Conservation (phyloP, 2,888 invertebrate genomes). For the Drosophila tripunctata region DNA sequence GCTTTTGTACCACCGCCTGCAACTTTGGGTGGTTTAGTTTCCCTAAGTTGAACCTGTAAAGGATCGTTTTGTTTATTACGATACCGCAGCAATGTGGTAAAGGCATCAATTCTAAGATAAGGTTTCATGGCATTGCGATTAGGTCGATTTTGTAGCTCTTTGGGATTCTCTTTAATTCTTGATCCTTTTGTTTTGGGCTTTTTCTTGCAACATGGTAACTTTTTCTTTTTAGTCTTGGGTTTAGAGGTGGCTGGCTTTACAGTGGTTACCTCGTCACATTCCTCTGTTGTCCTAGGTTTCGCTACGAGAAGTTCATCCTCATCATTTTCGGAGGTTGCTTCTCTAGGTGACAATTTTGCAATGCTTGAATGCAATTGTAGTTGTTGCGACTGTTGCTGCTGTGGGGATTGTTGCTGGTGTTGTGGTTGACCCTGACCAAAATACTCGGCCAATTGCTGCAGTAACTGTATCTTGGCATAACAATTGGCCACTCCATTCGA, state of each 20-base stretch:
- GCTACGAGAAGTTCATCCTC: background rate
- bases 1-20: no score
- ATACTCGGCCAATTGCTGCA: conserved; percentile 48
- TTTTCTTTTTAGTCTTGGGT: background rate
- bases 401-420: conserved; percentile 13
- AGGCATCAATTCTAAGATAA: conserved; percentile 39
- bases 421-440: conserved; percentile 21
- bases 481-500: conserved; percentile 13
- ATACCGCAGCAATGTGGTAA: conserved; percentile 35
- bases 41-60: background rate
- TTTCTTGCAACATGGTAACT: conserved; percentile 41
- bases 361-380: background rate
- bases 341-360: conserved; percentile 3
- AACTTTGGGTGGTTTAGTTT: no score
- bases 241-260: background rate
- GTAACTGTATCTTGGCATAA: conserved; percentile 34
- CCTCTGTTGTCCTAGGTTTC: background rate
- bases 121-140: conserved; percentile 6
- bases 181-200: conserved; percentile 1
- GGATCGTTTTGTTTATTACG: conserved; percentile 13
- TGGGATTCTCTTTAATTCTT: background rate
- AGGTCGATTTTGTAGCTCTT: background rate
- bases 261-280: conserved; percentile 4
- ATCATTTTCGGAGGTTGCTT: background rate
- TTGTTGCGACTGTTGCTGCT: background rate